Evolutionary conservation across 2,113 vertebrate species (phyloP), one percentile per base, ranked within the genome.

Genomic region (Alethe castanea): DNA sequence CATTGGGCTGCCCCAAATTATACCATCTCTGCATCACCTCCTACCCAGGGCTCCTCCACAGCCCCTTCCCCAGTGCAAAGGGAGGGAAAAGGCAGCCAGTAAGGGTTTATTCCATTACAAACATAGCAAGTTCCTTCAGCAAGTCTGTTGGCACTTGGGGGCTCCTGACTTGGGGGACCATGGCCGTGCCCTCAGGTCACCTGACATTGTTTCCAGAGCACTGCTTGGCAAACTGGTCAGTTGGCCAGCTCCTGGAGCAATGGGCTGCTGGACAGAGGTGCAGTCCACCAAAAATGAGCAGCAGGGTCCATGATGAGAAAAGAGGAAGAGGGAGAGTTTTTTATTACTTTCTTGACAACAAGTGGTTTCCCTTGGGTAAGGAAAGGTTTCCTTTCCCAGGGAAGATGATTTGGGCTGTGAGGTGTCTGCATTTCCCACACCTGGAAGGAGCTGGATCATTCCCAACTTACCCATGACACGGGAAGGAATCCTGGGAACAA

Each of bases 321-420:
- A 56, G 40, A n/a, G 35, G n/a, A 11, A 77, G 20, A 45, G 18
- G 6, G 22, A 54, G 24, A 12, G 23, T 15, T 72, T 67, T 52
- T 38, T 33, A 54, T 45, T 40, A 29, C 25, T 67, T 76, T 42
- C 38, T 31, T 72, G 23, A 29, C 45, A 38, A 29, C 45, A 35
- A 70, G 33, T 13, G 2, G 44, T 54, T 59, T 45, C 44, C 44
- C 44, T 45, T 20, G 19, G 44, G 44, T 19, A 45, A 45, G 44
- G 44, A 19, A 45, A 45, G 44, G 44, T 19, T 45, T 45, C 44
- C 44, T 45, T 80, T 78, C 57, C 71, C 31, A 28, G 9, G 17
- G 33, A 28, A 52, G 9, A 26, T 5, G 0, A n/a, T 16, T 1
- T 8, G 31, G 50, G 42, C n/a, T 38, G 25, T 1, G 9, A 67